Base-by-base conservation (phyloP, 2,888 invertebrate genomes). In the Polydesmus complanatus region DNA sequence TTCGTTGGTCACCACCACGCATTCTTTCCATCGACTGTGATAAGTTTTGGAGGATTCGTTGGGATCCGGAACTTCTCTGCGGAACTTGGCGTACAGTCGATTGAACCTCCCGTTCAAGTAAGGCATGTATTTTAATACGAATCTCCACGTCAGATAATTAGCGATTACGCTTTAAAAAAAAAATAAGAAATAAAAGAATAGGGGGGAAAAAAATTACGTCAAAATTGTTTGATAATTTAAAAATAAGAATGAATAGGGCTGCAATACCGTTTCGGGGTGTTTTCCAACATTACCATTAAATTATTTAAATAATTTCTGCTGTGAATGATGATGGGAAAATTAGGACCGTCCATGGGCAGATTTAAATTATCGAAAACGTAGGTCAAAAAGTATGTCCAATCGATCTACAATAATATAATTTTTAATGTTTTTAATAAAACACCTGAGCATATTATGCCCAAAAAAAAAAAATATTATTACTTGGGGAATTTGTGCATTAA, bases 141-240 rank as follows among this genome's bases (percentile, higher is more conserved):
- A 71, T 21, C 73, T 64, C 75, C 75, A 75, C n/a, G 73, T 68
- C 55, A 78, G 65, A 67, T 78, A 78, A 68, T 78, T 78, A 21
- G 74, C 71, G 1, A 77, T 67, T 1, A 74, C 74, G 67, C 77
- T 78, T 66, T 37, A 8, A 14, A 37, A 37, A 5, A 37, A 37
- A 37, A 37, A 8, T 37, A 5, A 37, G 37, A 37, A 8, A 8
- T 37, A 37, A 8, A 8, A 37, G 14, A 37, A 37, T 8, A 37
- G 14, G 14, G 14, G 14, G 14, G 14, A 37, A 37, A 37, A 8
- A 14, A 14, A 37, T 37, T 37, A 37, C 37, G 14, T 37, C 37
- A 37, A 37, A 37, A 37, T 14, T 14, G 14, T 8, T 37, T 14
- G 5, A n/a, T n/a, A n/a, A n/a, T n/a, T n/a, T n/a, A n/a, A n/a